A percentile compares a stretch with the other conserved stretches of the same genome.
Evolutionary conservation across 2,797 vertebrate species (phyloP).

Genomic region (Acrossocheilus fasciatus): DNA sequence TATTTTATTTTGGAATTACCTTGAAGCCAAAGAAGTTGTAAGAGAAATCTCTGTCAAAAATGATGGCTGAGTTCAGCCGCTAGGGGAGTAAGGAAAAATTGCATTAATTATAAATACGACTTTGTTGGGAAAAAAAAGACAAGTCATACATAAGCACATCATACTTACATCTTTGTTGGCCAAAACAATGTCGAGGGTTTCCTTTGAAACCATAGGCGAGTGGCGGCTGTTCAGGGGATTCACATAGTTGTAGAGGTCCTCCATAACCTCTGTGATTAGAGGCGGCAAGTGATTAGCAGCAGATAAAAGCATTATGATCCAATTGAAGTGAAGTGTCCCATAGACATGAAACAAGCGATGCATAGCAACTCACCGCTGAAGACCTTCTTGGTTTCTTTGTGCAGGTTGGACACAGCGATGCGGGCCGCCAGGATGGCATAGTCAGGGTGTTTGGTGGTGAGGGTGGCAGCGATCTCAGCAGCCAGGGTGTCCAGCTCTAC

Average conservation of each 20-base stretch:
- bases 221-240: conserved; percentile 89
- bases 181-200: conserved; percentile 88
- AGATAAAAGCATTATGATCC: neutral
- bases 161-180: conserved; percentile 91
- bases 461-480: conserved; percentile 92
- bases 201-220: conserved; percentile 93
- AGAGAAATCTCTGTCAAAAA: conserved; percentile 95
- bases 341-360: neutral
- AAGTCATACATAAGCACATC: neutral
- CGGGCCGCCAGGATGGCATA: conserved; percentile 95
- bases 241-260: conserved; percentile 93
- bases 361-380: conserved; percentile 86
- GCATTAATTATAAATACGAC: neutral
- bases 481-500: conserved; percentile 96
- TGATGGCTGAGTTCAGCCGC: conserved; percentile 97
- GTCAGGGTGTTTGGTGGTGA: conserved; percentile 97
- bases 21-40: conserved; percentile 99
- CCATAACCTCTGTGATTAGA: conserved; percentile 88
- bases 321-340: neutral
- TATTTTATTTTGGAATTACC: conserved; percentile 68
- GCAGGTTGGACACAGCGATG: conserved; percentile 95
- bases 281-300: neutral
- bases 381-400: conserved; percentile 98
- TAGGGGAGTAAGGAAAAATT: conserved; percentile 53
- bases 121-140: too few relatives aligned